Evolutionary conservation across 2,888 invertebrate genomes (phyloP).

Genomic region (Odontothrips loti): DNA sequence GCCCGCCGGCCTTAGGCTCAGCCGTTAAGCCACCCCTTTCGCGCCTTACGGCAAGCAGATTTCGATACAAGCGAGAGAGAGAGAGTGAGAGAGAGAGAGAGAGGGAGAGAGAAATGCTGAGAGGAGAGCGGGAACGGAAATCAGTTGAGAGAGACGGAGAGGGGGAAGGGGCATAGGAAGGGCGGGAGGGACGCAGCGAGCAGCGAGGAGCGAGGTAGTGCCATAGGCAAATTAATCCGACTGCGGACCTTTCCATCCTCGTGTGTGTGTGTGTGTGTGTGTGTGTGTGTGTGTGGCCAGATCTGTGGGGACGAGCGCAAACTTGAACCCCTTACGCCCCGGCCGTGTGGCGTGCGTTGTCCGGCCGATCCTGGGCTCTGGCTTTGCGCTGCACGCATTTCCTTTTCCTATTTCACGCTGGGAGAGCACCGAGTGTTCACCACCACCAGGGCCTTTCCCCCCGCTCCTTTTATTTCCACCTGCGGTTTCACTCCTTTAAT

Average conservation of each 20-base stretch:
- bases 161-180: neutral
- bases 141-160: neutral
- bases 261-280: too few relatives aligned
- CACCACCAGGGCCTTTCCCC: neutral
- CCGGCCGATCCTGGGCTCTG: neutral
- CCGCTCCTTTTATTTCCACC: neutral
- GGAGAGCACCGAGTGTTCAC: too few relatives aligned
- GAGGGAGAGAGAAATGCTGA: neutral
- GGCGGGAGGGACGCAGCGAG: neutral
- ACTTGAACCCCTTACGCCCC: too few relatives aligned
- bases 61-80: neutral
- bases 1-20: too few relatives aligned
- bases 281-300: too few relatives aligned
- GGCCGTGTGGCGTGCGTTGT: too few relatives aligned
- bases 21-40: too few relatives aligned
- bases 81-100: neutral
- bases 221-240: neutral
- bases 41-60: too few relatives aligned
- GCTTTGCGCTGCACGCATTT: neutral
- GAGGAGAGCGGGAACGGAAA: neutral
- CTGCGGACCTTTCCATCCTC: too few relatives aligned
- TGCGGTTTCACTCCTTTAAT: too few relatives aligned
- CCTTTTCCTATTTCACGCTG: neutral
- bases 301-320: too few relatives aligned
- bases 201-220: neutral